Percentiles rank a stretch among this genome's conserved stretches.
These are phyloP conservation scores for Pecten maximus DNA, from an alignment of 2,888 invertebrate species.

Conservation along the genomic window DNA sequence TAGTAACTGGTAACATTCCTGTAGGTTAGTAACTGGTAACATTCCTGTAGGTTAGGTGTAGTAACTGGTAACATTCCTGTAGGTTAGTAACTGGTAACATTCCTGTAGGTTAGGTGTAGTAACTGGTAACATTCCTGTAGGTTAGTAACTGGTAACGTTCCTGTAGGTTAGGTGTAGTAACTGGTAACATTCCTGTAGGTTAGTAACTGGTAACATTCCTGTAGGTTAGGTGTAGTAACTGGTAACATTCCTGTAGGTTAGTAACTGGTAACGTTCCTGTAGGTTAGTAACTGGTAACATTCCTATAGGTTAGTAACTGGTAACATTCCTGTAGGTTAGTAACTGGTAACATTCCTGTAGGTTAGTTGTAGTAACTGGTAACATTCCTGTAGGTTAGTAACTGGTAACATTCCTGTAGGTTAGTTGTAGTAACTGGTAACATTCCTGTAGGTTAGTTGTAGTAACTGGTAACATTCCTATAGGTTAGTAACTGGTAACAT, in stretches of 20 bases:
- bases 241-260: slow-evolving; percentile 16
- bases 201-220: slow-evolving; percentile 10
- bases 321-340: background rate
- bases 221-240: background rate
- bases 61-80: slow-evolving; percentile 9
- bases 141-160: slow-evolving; percentile 23
- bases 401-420: slow-evolving; percentile 2
- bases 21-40: slow-evolving; percentile 13
- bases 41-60: background rate
- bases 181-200: slow-evolving; percentile 9
- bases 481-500: background rate
- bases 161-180: background rate
- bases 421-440: slow-evolving; percentile 3
- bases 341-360: slow-evolving; percentile 2
- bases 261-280: background rate
- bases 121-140: slow-evolving; percentile 22
- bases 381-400: slow-evolving; percentile 23
- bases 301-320: background rate
- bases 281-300: slow-evolving; percentile 11
- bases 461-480: slow-evolving; percentile 22
- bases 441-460: background rate
- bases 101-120: background rate
- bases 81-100: background rate
- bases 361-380: slow-evolving; percentile 18
- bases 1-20: background rate